A percentile compares a stretch with the other conserved stretches of the same genome.
phyloP scores from a whole-genome alignment of 2,888 invertebrate species.

The Drosophila picticornis region DNA sequence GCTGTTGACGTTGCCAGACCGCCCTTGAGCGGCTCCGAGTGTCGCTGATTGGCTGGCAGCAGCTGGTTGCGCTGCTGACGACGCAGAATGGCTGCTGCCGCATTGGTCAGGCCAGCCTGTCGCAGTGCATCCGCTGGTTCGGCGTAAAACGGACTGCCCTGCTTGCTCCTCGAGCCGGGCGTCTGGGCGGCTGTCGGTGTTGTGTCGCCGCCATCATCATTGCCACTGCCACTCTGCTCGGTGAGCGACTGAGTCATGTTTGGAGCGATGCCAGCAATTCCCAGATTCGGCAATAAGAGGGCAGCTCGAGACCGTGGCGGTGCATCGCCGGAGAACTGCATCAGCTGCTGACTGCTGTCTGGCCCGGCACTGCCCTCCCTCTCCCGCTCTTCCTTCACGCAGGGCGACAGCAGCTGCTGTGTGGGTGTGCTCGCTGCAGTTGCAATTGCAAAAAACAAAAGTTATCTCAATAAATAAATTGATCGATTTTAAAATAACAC shows the following conservation, averaged over 20 bases:
- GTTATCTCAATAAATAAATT: neutral
- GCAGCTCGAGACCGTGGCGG: slow-evolving; percentile 82
- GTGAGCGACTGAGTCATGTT: slow-evolving; percentile 74
- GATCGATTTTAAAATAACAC: neutral
- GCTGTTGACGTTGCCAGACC: slow-evolving; percentile 76
- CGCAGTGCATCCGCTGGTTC: slow-evolving; percentile 94
- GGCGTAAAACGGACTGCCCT: slow-evolving; percentile 94
- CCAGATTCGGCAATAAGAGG: slow-evolving; percentile 74
- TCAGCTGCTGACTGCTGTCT: slow-evolving; percentile 72
- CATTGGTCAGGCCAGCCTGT: slow-evolving; percentile 81
- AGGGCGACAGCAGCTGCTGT: slow-evolving; percentile 85
- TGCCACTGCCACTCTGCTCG: slow-evolving; percentile 56
- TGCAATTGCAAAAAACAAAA: neutral
- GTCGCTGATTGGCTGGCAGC: slow-evolving; percentile 86
- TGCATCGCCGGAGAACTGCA: slow-evolving; percentile 80
- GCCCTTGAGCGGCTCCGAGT: slow-evolving; percentile 88
- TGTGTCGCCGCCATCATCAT: slow-evolving; percentile 77
- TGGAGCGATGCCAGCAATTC: slow-evolving; percentile 4
- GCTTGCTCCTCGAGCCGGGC: slow-evolving; percentile 86
- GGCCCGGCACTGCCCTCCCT: slow-evolving; percentile 70
- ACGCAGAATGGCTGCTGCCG: slow-evolving; percentile 82
- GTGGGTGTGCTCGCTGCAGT: slow-evolving; percentile 87
- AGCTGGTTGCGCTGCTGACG: slow-evolving; percentile 83
- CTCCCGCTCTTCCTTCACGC: slow-evolving; percentile 84
- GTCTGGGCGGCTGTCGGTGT: slow-evolving; percentile 83